Base-by-base conservation (phyloP, 2,797 vertebrate genomes). In the Mormyrus hasselquistii region DNA sequence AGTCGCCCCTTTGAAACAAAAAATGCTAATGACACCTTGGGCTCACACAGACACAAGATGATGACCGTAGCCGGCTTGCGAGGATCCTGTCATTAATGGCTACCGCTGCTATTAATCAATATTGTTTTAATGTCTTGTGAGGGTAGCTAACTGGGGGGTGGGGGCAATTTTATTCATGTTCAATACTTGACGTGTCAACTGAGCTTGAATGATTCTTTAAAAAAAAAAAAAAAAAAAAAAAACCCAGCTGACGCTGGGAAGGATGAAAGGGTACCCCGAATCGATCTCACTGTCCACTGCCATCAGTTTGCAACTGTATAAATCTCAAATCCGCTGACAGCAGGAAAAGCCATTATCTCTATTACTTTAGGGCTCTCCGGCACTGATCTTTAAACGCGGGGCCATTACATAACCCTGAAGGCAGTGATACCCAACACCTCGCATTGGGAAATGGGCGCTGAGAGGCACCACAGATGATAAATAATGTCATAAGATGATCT, bases 211-310 rank as follows among this genome's bases (percentile, higher is more conserved):
- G 86, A 87, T 87, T 87, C 25, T 52, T 87, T 25, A 10, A 84
- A 50, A 84, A 1, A 34, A 34, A 34, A 29, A 41, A 16, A 55
- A 86, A 86, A 52, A 86, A 55, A 59, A 57, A 87, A 86, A 86
- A 53, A 25, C 5, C 16, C 85, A 34, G 3, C 86, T 22, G 44
- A 87, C 41, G 3, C 86, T 38, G 0, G 6, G 3, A n/a, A 7
- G 83, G 83, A 47, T 25, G 50, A 87, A 87, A 89, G 84, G 59
- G 47, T 55, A 89, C 84, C 79, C 49, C 38, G 44, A 87, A 89
- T 89, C 62, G n/a, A 89, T 55, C 44, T 29, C 12, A n/a, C 29
- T 16, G 55, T 14, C 49, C 49, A 25, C 34, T 44, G 50, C 73
- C 73, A 57, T 47, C 73, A 29, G 19, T 88, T 44, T 14, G 73